Conservation (phyloP, 1,140 invertebrate species). For the Calosoma granatense region DNA sequence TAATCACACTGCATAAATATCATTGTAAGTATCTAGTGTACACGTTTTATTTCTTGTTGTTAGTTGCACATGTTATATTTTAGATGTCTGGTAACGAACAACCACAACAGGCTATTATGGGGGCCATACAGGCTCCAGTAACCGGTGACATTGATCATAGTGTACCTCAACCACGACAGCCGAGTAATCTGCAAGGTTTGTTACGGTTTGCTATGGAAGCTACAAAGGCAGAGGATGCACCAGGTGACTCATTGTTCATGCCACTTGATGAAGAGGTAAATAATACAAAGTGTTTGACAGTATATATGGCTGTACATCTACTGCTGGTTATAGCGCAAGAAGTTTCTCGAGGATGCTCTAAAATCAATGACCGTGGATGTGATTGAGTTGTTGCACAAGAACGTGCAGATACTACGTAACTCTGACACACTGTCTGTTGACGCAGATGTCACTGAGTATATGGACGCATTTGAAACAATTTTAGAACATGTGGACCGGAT, state of each 20-base stretch:
- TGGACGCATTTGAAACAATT: slow-evolving; percentile 47
- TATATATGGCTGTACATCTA: slow-evolving; percentile 9
- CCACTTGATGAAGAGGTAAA: slow-evolving; percentile 51
- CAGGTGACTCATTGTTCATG: slow-evolving; percentile 33
- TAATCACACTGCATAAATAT: no score
- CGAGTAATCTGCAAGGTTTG: slow-evolving; percentile 41
- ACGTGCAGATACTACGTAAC: slow-evolving; percentile 46
- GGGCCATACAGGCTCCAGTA: neutral
- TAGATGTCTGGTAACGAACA: neutral
- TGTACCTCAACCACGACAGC: slow-evolving; percentile 26
- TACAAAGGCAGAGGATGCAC: slow-evolving; percentile 43
- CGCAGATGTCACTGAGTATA: slow-evolving; percentile 42
- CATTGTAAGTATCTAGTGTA: no score
- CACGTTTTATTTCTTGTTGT: no score
- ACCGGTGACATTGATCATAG: neutral
- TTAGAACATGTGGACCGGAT: slow-evolving; percentile 55
- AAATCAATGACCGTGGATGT: slow-evolving; percentile 54
- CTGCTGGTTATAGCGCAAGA: slow-evolving; percentile 44
- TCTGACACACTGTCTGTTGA: slow-evolving; percentile 37
- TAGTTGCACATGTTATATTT: neutral
- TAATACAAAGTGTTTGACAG: neutral
- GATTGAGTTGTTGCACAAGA: slow-evolving; percentile 47
- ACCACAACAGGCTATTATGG: neutral
- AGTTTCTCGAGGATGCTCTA: slow-evolving; percentile 58
- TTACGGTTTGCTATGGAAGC: slow-evolving; percentile 55